phyloP scores from a whole-genome alignment of 2,113 vertebrate genomes.

The Melospiza georgiana region DNA sequence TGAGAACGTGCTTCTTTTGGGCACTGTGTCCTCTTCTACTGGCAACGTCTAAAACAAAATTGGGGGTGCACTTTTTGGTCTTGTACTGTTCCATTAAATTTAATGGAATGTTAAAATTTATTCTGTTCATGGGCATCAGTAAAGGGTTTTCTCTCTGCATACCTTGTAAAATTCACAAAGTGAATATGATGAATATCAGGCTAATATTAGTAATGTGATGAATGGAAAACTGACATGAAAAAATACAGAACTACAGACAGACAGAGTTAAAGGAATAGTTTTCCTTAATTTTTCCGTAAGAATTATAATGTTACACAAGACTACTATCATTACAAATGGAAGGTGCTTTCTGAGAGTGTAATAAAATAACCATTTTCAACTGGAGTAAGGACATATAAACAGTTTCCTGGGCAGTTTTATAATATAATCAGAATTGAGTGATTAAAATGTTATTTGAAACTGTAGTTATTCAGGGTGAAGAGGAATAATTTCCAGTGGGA shows the following conservation, averaged over 20 bases:
- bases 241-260: not conserved
- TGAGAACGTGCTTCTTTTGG: not conserved
- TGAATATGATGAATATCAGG: not conserved
- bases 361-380: not conserved
- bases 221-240: not conserved
- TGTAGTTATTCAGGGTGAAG: not conserved
- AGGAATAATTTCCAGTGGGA: not conserved
- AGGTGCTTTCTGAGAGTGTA: not conserved
- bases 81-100: not conserved
- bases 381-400: not conserved
- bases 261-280: accelerated
- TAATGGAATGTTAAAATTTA: not conserved
- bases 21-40: not conserved
- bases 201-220: not conserved
- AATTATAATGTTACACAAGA: not conserved
- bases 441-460: not conserved
- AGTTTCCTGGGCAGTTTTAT: not conserved
- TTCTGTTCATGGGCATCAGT: not conserved
- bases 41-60: not conserved
- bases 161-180: not conserved
- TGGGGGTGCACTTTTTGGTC: not conserved
- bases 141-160: not conserved
- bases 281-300: not conserved
- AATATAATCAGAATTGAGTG: not conserved
- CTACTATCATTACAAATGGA: not conserved